Evolutionary conservation across 2,797 vertebrate species (phyloP), one percentile per base, ranked within the genome.

Genomic region (Danio jaintianensis): DNA sequence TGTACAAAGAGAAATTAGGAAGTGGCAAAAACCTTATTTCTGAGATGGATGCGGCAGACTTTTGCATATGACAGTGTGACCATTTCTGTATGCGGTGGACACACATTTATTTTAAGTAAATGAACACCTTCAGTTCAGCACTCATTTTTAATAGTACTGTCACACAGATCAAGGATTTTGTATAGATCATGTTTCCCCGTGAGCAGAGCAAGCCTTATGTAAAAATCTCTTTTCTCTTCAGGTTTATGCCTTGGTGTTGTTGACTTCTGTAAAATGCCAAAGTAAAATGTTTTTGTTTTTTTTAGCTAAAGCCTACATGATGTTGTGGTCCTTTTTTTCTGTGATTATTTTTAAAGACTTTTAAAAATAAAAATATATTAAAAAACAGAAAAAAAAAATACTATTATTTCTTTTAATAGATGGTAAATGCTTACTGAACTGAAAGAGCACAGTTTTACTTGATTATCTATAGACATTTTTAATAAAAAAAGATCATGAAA

Each of bases 21-120:
- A 18, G 52, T 63, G 55, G 52, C 20, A 67, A 56, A 72, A 77
- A 59, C 5, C n/a, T 66, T 47, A 82, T 72, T 82, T 77, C n/a
- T 53, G 58, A 75, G 79, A 67, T 68, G 53, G 40, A 55, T 63
- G 50, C 15, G 4, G 36, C 7, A 43, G 42, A 55, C 42, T 38
- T 68, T 61, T 50, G 47, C 29, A 36, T 64, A 45, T 67, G 52
- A 67, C 50, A 77, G 11, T 8, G 15, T 18, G 40, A 56, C 62
- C 20, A 55, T 45, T 66, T 76, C 55, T 11, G 61, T n/a, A 29
- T 6, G 62, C n/a, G 48, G 48, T 63, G 22, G 45, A 74, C 55
- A 43, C 68, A 38, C 68, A 71, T 71, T 71, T 45, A 42, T 72
- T 58, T 59, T 13, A 36, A 72, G 40, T 40, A 29, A 72, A 56